These are phyloP conservation scores for Macrosiphum euphorbiae DNA, from an alignment of 2,888 invertebrate species.

Conservation along the genomic window DNA sequence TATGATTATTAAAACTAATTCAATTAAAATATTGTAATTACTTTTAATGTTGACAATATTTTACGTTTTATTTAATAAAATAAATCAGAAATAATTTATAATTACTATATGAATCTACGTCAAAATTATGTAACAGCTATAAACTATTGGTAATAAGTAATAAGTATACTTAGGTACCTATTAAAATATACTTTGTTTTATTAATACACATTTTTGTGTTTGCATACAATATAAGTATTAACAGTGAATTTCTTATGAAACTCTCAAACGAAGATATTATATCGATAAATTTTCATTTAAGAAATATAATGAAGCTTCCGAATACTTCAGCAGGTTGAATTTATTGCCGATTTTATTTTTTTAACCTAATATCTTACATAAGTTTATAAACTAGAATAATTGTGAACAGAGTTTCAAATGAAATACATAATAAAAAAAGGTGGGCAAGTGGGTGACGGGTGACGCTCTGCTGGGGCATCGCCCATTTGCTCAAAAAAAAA, in stretches of 20 bases:
- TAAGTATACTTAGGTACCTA: background rate
- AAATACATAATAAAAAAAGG: no score
- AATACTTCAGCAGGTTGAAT: conserved; percentile 33
- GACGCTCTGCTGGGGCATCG: no score
- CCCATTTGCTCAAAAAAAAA: no score
- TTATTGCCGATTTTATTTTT: background rate
- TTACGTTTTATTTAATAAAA: background rate
- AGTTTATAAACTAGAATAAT: no score
- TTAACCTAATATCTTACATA: background rate
- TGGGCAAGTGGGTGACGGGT: no score
- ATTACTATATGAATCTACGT: background rate
- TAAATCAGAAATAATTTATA: background rate
- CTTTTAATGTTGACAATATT: background rate
- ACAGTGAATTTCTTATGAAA: conserved; percentile 32
- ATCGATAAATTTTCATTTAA: conserved; percentile 35
- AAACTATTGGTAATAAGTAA: background rate
- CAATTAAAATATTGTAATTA: background rate
- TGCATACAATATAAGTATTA: background rate
- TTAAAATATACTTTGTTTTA: background rate
- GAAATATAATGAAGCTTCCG: background rate
- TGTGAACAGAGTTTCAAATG: no score
- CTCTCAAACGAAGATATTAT: conserved; percentile 47
- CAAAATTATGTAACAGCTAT: background rate
- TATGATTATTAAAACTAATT: background rate
- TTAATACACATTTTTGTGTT: background rate